Percentiles rank a stretch among this genome's conserved stretches.
Evolutionary conservation across 92 coral and sea anemone genomes (phyloP).

Genomic region (Paramuricea clavata): DNA sequence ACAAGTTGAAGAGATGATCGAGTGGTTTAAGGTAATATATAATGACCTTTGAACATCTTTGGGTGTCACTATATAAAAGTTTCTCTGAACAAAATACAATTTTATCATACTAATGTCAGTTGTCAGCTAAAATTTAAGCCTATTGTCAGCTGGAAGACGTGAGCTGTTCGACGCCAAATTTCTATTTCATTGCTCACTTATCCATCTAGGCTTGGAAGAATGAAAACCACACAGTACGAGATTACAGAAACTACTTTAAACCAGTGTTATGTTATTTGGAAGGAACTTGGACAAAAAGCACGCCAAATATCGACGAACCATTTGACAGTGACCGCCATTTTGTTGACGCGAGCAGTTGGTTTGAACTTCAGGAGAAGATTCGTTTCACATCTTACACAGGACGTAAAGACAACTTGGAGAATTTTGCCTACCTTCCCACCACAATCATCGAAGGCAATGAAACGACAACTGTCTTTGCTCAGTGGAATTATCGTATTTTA

Average conservation of each 20-base stretch:
- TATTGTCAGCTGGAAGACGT: too few relatives aligned
- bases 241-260: conserved; percentile 85
- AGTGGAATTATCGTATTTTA: conserved; percentile 81
- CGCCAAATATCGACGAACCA: conserved; percentile 82
- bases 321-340: conserved; percentile 95
- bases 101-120: too few relatives aligned
- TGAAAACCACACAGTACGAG: conserved; percentile 77
- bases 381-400: conserved; percentile 96
- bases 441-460: conserved; percentile 82
- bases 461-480: conserved; percentile 80
- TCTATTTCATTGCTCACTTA: too few relatives aligned
- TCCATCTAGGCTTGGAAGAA: conserved; percentile 74
- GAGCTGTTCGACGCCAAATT: too few relatives aligned
- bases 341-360: conserved; percentile 88
- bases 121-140: too few relatives aligned
- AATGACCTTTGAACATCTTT: too few relatives aligned
- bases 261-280: conserved; percentile 89
- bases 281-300: conserved; percentile 85
- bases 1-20: conserved; percentile 82
- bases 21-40: conserved; percentile 83
- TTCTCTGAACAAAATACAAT: too few relatives aligned
- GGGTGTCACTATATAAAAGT: too few relatives aligned
- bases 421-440: conserved; percentile 87
- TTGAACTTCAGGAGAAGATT: conserved; percentile 88
- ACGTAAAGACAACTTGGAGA: conserved; percentile 91